Base-by-base conservation (phyloP, 2,797 vertebrate species). In the Sebastes elongatus region DNA sequence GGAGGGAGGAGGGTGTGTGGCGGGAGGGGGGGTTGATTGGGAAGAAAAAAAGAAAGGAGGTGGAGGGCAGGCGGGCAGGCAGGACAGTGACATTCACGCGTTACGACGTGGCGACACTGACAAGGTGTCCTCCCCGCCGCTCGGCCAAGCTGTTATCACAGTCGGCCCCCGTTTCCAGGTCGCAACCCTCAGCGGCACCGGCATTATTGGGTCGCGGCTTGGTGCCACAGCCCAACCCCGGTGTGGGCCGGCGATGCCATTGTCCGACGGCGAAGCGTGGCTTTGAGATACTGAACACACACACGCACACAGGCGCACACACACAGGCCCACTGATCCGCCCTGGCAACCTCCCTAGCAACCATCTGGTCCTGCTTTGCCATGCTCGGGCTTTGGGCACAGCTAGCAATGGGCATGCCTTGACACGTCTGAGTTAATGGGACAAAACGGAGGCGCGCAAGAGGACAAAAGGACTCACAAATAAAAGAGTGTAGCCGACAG, bases 141-240 rank as follows among this genome's bases (percentile, higher is more conserved):
- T 94, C 86, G 85, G 87, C 95, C 95, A 96, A 96, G 96, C 96
- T 96, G 96, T 96, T 96, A 94, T 94, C 94, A 68, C 94, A 88
- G 93, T 91, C 91, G 86, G 89, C 90, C 89, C 80, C 86, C 78
- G 91, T 95, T 96, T 96, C 94, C 95, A 96, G 96, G 95, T 96
- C 95, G 91, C 95, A 96, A 95, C 95, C 95, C 94, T 95, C 94
- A 94, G 94, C 89, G 92, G 95, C 94, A 92, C 92, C 87, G 84
- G 93, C 92, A 95, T 96, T 96, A 96, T 96, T 96, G 94, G 94
- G 93, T 95, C 95, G 93, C 95, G 93, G 95, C 93, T 94, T 95
- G 95, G 93, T 93, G 93, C 96, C 94, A 91, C 94, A 74, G 82
- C 87, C 89, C 89, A 80, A 84, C 88, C 88, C 88, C 30, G 83